Conservation (phyloP, 2,797 vertebrate genomes). For the Pempheris klunzingeri region DNA sequence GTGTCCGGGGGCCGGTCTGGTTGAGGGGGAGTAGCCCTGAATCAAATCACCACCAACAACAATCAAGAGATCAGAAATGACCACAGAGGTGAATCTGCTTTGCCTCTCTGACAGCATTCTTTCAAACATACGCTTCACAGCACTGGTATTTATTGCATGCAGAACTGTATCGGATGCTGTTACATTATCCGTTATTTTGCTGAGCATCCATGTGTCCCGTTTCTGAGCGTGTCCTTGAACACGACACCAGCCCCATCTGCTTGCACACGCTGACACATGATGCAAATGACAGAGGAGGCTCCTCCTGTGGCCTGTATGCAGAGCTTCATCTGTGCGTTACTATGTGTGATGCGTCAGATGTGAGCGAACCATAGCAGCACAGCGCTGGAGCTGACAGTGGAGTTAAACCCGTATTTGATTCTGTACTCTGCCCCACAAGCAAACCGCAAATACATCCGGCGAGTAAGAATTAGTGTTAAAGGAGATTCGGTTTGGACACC, state of each 20-base stretch:
- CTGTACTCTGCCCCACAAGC: neutral
- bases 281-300: neutral
- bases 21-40: neutral
- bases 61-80: neutral
- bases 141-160: neutral
- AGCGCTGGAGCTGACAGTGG: neutral
- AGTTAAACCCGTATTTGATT: slow-evolving; percentile 19
- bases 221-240: slow-evolving; percentile 55
- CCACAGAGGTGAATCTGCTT: neutral
- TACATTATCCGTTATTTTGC: no score
- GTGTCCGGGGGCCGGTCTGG: neutral
- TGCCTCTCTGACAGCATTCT: neutral
- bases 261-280: slow-evolving; percentile 17
- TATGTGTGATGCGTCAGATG: slow-evolving; percentile 26
- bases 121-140: neutral
- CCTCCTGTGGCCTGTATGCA: slow-evolving; percentile 31
- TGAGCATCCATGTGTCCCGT: neutral
- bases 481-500: slow-evolving; percentile 6
- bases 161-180: neutral
- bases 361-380: slow-evolving; percentile 19
- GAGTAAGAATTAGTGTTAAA: slow-evolving; percentile 2
- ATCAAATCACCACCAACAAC: neutral
- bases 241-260: slow-evolving; percentile 23
- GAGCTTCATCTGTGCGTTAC: slow-evolving; percentile 18
- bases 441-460: slow-evolving; percentile 20